Percentiles rank a stretch among this genome's conserved stretches.
Evolutionary conservation across 2,797 vertebrate species (phyloP).

Genomic region (Diplodus sargus): DNA sequence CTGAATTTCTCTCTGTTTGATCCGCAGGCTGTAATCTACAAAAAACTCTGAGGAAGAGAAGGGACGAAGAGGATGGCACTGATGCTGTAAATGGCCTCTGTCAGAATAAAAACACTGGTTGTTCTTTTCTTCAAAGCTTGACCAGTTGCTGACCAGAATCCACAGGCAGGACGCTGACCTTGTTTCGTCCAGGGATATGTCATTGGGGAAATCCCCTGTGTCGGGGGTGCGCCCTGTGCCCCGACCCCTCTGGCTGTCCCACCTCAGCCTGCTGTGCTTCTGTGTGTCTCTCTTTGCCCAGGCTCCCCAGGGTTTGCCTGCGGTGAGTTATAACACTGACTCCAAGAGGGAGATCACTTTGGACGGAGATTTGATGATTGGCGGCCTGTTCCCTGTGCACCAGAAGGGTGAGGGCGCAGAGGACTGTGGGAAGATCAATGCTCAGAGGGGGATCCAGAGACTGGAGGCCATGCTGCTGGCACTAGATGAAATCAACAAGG

Average conservation of each 20-base stretch:
- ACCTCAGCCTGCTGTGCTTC: constrained; percentile 73
- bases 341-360: constrained; percentile 94
- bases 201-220: constrained; percentile 75
- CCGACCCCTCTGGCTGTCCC: constrained; percentile 73
- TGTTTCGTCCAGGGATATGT: constrained; percentile 74
- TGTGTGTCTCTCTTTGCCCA: constrained; percentile 78
- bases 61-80: constrained; percentile 63
- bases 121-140: constrained; percentile 55
- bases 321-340: constrained; percentile 81
- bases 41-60: constrained; percentile 61
- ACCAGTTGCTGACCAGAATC: constrained; percentile 52
- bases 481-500: constrained; percentile 95
- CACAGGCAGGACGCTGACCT: constrained; percentile 58
- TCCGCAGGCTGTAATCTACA: constrained; percentile 82
- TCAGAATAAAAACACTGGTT: constrained; percentile 74
- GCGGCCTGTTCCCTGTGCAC: constrained; percentile 96
- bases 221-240: constrained; percentile 71
- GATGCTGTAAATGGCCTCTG: constrained; percentile 78
- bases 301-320: constrained; percentile 77
- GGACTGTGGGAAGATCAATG: constrained; percentile 97
- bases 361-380: constrained; percentile 96
- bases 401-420: constrained; percentile 93
- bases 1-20: constrained; percentile 80
- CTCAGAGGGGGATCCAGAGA: constrained; percentile 96
- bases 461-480: constrained; percentile 99